phyloP scores from a whole-genome alignment of 2,797 vertebrate genomes.

The Pempheris klunzingeri region DNA sequence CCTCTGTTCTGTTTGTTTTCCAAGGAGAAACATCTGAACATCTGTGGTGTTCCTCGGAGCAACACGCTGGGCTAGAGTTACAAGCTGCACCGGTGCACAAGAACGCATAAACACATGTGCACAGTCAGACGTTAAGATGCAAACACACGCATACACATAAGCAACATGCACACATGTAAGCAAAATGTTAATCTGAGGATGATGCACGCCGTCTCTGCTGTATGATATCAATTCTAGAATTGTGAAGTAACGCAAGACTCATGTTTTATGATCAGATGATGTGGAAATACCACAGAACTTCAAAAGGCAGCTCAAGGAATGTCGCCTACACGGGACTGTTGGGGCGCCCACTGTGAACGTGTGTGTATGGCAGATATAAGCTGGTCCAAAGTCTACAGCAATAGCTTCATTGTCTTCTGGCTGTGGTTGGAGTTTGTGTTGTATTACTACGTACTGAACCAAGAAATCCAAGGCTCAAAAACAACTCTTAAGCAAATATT shows the following conservation, averaged over 20 bases:
- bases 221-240: neutral
- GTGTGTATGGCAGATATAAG: neutral
- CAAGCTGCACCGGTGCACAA: conserved; percentile 66
- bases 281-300: conserved; percentile 49
- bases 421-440: conserved; percentile 30
- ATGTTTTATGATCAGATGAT: conserved; percentile 30
- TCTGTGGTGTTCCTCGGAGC: conserved; percentile 75
- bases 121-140: conserved; percentile 41
- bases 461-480: conserved; percentile 60
- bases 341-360: neutral
- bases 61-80: conserved; percentile 76
- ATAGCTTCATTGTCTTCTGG: conserved; percentile 40
- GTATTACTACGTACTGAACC: conserved; percentile 43
- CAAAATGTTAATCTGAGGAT: neutral
- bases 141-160: conserved; percentile 12
- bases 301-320: conserved; percentile 65
- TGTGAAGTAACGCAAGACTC: conserved; percentile 4
- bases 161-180: neutral
- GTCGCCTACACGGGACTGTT: conserved; percentile 30
- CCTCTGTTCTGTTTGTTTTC: conserved; percentile 81
- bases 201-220: conserved; percentile 3
- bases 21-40: conserved; percentile 81
- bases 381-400: neutral
- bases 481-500: conserved; percentile 56
- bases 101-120: conserved; percentile 74